phyloP scores from a whole-genome alignment of 2,888 invertebrate genomes.

The Synergus gifuensis region DNA sequence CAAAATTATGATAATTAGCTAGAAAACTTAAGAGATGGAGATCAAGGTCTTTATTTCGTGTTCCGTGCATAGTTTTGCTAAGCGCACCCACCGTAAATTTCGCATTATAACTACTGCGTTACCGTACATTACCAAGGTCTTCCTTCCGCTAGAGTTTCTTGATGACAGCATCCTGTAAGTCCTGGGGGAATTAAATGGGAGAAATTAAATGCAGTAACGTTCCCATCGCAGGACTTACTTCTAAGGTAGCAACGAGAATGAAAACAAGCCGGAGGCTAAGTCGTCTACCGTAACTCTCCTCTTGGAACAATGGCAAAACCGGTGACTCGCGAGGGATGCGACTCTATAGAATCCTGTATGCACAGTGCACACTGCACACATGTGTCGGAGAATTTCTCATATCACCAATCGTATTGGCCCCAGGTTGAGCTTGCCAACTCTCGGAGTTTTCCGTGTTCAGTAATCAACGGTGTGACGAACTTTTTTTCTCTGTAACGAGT shows the following conservation, averaged over 20 bases:
- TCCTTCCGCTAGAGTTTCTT: conserved; percentile 55
- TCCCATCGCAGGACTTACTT: conserved; percentile 22
- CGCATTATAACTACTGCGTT: conserved; percentile 48
- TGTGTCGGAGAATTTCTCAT: background rate
- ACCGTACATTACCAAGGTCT: conserved; percentile 53
- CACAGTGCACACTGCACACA: background rate
- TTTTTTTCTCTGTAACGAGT: conserved; percentile 30
- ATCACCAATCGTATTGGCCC: conserved; percentile 7
- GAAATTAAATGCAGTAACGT: conserved; percentile 56
- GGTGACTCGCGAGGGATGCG: conserved; percentile 22
- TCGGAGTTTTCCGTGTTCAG: background rate
- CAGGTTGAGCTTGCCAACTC: background rate
- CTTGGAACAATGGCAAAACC: conserved; percentile 10
- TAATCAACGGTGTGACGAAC: background rate
- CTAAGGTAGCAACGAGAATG: conserved; percentile 24
- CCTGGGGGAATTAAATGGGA: conserved; percentile 56
- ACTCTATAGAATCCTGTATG: conserved; percentile 16
- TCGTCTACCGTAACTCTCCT: conserved; percentile 18
- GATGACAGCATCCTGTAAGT: conserved; percentile 53
- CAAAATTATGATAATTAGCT: background rate
- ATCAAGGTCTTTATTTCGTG: background rate
- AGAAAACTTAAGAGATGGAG: background rate
- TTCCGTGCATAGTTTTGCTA: conserved; percentile 15
- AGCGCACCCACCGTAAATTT: conserved; percentile 43
- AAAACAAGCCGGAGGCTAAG: conserved; percentile 37